phyloP scores from a whole-genome alignment of 1,140 invertebrate species.

The Hylaeus volcanicus region DNA sequence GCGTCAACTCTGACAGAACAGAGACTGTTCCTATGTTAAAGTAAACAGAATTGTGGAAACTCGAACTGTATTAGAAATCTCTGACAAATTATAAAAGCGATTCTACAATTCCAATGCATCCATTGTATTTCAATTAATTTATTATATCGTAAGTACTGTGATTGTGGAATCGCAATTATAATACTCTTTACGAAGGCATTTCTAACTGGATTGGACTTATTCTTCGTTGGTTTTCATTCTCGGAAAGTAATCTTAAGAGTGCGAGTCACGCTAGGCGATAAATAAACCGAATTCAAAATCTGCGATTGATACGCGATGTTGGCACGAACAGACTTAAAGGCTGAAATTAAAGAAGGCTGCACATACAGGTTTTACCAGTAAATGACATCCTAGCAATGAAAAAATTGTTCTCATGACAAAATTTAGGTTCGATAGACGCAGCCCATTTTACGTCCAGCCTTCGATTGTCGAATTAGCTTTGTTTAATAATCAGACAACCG shows the following conservation, averaged over 20 bases:
- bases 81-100: neutral
- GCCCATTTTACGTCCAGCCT: too few species aligned
- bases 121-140: neutral
- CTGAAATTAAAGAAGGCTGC: too few species aligned
- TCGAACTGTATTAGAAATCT: neutral
- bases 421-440: too few species aligned
- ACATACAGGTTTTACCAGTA: too few species aligned
- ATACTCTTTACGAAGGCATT: neutral
- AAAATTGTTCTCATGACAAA: too few species aligned
- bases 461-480: neutral
- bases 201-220: neutral
- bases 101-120: neutral
- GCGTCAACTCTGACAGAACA: neutral
- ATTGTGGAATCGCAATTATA: neutral
- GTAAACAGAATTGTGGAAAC: neutral
- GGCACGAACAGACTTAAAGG: neutral
- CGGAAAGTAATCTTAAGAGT: neutral
- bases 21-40: constrained; percentile 19
- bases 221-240: neutral
- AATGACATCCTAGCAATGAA: too few species aligned
- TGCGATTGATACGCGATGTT: neutral
- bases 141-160: neutral
- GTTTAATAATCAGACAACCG: neutral
- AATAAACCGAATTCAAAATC: too few species aligned
- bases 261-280: neutral